Evolutionary conservation across 2,888 invertebrate species (phyloP).

Genomic region (Mimas tiliae): DNA sequence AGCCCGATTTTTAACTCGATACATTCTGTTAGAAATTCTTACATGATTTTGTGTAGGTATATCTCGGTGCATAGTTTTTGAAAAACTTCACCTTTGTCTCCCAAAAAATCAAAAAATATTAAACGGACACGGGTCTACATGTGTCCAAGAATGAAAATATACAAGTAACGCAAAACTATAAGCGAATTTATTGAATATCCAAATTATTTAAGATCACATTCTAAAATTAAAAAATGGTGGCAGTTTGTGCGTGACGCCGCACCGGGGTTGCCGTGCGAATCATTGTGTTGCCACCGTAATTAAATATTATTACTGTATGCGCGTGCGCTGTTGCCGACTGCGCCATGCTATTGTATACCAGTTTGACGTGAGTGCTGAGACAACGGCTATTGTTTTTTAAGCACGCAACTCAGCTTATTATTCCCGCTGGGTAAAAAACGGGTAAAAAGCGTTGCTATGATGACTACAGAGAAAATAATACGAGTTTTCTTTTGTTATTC

Average conservation of each 20-base stretch:
- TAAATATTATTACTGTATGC: slow-evolving; percentile 30
- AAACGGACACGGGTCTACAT: too few relatives aligned
- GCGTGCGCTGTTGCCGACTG: slow-evolving; percentile 40
- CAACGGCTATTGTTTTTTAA: slow-evolving; percentile 34
- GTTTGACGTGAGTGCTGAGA: slow-evolving; percentile 28
- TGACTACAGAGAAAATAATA: neutral
- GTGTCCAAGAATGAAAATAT: too few relatives aligned
- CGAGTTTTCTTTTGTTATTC: neutral
- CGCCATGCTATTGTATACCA: slow-evolving; percentile 43
- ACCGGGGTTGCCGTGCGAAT: slow-evolving; percentile 47
- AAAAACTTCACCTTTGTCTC: too few relatives aligned
- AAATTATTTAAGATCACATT: neutral
- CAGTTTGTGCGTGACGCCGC: slow-evolving; percentile 43
- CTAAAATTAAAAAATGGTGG: slow-evolving; percentile 29
- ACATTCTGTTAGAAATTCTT: too few relatives aligned
- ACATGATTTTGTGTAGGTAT: too few relatives aligned
- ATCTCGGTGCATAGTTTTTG: too few relatives aligned
- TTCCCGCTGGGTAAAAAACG: slow-evolving; percentile 5
- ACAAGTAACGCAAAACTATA: too few relatives aligned
- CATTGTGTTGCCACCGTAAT: slow-evolving; percentile 40
- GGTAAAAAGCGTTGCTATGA: slow-evolving; percentile 3
- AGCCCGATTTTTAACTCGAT: too few relatives aligned
- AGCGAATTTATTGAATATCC: neutral
- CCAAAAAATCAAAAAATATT: too few relatives aligned
- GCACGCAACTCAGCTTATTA: slow-evolving; percentile 8